A percentile compares a stretch with the other conserved stretches of the same genome.
Evolutionary conservation across 2,888 invertebrate genomes (phyloP).

Genomic region (Lasioglossum oenotherae): DNA sequence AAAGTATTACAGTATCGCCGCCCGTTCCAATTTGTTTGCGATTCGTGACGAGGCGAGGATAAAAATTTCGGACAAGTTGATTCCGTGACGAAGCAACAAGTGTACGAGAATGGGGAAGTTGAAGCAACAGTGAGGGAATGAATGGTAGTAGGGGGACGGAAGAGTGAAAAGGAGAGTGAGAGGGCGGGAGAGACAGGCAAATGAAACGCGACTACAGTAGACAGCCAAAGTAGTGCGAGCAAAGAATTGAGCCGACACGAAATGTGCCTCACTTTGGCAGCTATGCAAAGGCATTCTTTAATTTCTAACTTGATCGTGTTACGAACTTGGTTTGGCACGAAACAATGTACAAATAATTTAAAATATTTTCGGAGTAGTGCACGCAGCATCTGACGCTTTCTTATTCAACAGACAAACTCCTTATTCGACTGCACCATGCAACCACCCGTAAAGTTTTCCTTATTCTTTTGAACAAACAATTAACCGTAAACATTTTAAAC

Average conservation of each 20-base stretch:
- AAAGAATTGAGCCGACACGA: slow-evolving; percentile 48
- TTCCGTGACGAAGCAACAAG: slow-evolving; percentile 76
- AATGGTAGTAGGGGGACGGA: not conserved
- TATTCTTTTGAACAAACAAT: not conserved
- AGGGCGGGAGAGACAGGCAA: slow-evolving; percentile 22
- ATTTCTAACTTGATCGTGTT: slow-evolving; percentile 36
- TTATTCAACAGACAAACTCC: not conserved
- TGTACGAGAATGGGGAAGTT: slow-evolving; percentile 72
- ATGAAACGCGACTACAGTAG: slow-evolving; percentile 28
- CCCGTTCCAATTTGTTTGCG: not conserved
- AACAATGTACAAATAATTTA: slow-evolving; percentile 33
- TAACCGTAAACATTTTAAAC: too few species aligned
- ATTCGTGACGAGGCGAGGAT: not conserved
- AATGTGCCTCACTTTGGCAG: slow-evolving; percentile 26
- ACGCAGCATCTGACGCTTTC: not conserved
- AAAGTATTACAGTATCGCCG: not conserved
- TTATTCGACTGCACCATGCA: not conserved
- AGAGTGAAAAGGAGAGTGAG: not conserved
- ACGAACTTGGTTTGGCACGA: slow-evolving; percentile 16
- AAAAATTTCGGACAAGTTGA: slow-evolving; percentile 51
- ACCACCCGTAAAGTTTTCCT: too few species aligned
- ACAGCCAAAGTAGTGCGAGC: slow-evolving; percentile 33
- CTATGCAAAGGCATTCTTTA: slow-evolving; percentile 32
- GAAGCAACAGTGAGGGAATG: slow-evolving; percentile 53
- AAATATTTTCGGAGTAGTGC: not conserved